phyloP scores from a whole-genome alignment of 2,888 invertebrate species.

The Cephus rjabovi region DNA sequence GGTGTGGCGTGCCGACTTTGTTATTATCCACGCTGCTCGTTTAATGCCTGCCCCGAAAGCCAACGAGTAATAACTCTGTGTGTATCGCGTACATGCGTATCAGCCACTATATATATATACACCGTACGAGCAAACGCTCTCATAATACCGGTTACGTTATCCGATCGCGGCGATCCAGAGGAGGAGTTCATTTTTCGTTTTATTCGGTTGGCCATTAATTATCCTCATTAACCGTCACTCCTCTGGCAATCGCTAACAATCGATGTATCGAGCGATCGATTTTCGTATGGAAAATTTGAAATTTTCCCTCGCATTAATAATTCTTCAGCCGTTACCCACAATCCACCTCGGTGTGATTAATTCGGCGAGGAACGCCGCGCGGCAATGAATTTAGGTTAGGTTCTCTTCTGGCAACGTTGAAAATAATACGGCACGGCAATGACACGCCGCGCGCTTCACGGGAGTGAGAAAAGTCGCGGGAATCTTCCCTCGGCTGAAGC shows the following conservation, averaged over 20 bases:
- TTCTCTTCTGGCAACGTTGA: not conserved
- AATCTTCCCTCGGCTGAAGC: not conserved
- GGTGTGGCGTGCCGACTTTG: conserved; percentile 24
- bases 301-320: not conserved
- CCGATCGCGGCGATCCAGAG: not conserved
- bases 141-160: not conserved
- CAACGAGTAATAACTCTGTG: not conserved
- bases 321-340: not conserved
- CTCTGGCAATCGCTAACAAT: not conserved
- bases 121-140: not conserved
- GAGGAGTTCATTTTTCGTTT: not conserved
- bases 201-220: not conserved
- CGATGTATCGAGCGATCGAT: not conserved
- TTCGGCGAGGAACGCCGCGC: not conserved
- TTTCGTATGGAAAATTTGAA: not conserved
- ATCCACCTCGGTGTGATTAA: not conserved
- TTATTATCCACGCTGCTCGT: not conserved
- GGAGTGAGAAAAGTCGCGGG: not conserved
- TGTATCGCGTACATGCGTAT: not conserved
- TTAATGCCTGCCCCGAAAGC: not conserved
- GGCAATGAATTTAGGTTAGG: not conserved
- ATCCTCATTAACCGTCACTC: not conserved
- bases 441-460: not conserved
- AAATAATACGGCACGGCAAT: not conserved
- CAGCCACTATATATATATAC: not conserved